Evolutionary conservation across 2,797 vertebrate genomes (phyloP).

Genomic region (Gambelia wislizenii): DNA sequence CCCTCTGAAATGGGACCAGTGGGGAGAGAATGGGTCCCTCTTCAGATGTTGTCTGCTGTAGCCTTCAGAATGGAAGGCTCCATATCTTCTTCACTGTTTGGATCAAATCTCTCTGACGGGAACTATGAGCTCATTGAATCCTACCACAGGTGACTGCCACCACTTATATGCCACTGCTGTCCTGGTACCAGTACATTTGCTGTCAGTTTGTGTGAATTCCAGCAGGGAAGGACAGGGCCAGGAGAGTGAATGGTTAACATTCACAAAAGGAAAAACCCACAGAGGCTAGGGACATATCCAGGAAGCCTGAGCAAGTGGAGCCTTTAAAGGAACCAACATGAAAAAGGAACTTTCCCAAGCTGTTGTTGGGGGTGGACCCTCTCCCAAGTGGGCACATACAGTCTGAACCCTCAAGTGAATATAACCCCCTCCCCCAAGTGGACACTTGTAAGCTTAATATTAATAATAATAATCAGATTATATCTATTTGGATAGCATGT

Average conservation of each 20-base stretch:
- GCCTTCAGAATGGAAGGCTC: slow-evolving; percentile 5
- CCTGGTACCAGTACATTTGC: no score
- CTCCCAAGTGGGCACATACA: no score
- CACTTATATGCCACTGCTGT: background rate
- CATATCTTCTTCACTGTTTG: background rate
- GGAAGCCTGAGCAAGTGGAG: background rate
- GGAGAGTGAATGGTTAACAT: background rate
- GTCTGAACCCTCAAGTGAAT: no score
- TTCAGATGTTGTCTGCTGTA: background rate
- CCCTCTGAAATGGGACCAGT: background rate
- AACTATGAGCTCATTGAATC: background rate
- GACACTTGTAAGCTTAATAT: no score
- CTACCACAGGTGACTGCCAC: background rate
- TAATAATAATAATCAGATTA: no score
- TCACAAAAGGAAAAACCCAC: slow-evolving; percentile 26
- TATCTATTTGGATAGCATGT: no score
- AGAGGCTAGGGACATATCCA: background rate
- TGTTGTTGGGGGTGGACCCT: no score
- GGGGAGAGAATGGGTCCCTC: background rate
- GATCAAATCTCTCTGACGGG: background rate
- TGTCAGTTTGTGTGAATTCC: background rate
- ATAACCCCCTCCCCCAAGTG: no score
- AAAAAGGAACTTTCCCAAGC: no score
- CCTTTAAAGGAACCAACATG: slow-evolving; percentile 25
- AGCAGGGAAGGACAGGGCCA: no score